Conservation (phyloP, 2,888 invertebrate species). For the Agrotis puta region DNA sequence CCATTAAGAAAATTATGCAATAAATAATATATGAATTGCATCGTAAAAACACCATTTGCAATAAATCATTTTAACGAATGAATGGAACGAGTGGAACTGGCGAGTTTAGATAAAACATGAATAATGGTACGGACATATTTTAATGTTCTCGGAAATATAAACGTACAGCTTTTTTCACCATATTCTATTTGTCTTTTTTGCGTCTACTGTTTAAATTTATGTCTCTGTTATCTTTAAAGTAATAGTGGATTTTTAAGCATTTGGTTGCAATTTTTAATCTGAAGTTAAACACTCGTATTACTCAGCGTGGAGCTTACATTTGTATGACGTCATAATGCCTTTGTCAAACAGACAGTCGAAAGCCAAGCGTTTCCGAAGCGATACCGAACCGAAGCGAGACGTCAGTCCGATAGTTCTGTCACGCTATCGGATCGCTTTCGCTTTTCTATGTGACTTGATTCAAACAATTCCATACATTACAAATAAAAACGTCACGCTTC, state of each 20-base stretch:
- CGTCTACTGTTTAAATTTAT: not conserved
- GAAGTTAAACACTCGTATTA: not conserved
- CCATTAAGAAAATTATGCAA: too few relatives aligned
- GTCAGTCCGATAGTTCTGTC: too few relatives aligned
- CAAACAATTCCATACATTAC: too few relatives aligned
- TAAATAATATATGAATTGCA: constrained; percentile 11
- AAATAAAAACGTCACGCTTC: too few relatives aligned
- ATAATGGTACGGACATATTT: not conserved
- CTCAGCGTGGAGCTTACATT: not conserved
- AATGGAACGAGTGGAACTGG: constrained; percentile 16
- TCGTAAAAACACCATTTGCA: constrained; percentile 35
- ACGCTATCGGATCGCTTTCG: too few relatives aligned
- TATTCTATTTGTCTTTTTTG: not conserved
- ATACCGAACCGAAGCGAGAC: too few relatives aligned
- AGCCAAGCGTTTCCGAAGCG: too few relatives aligned
- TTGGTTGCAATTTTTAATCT: not conserved
- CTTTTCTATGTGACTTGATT: too few relatives aligned
- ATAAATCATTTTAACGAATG: constrained; percentile 43
- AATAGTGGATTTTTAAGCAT: not conserved
- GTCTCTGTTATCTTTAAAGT: not conserved
- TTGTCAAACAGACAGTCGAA: too few relatives aligned
- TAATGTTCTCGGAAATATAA: constrained; percentile 8
- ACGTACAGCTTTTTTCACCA: not conserved
- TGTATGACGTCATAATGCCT: constrained; percentile 2
- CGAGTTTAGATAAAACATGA: constrained; percentile 8